Evolutionary conservation across 2,113 vertebrate species (phyloP).

Genomic region (Isichthys henryi): DNA sequence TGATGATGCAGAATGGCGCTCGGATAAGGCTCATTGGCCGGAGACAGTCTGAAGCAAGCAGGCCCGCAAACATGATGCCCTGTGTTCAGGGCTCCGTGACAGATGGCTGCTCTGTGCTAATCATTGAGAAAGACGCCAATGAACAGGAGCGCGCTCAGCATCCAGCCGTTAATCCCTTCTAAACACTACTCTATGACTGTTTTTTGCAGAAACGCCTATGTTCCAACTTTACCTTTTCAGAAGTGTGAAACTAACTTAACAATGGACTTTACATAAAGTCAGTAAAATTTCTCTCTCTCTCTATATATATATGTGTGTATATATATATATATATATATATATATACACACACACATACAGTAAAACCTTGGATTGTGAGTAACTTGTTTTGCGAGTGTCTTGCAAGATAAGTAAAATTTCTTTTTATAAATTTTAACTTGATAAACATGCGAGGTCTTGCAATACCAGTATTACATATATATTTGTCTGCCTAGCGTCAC

Average conservation of each 20-base stretch:
- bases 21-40: not conserved
- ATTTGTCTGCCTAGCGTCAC: no score
- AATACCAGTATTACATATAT: no score
- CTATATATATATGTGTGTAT: not conserved
- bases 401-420: no score
- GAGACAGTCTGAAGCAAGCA: not conserved
- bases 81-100: not conserved
- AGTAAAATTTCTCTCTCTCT: not conserved
- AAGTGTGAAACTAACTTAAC: not conserved
- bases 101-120: not conserved
- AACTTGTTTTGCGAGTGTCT: no score
- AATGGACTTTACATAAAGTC: not conserved
- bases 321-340: no score
- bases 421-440: no score
- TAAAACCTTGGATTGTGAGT: no score
- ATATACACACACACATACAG: no score
- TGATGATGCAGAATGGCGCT: not conserved
- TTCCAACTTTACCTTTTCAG: not conserved
- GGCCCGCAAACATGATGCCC: not conserved
- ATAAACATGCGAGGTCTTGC: no score
- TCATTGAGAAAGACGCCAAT: not conserved
- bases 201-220: not conserved
- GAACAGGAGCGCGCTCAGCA: not conserved
- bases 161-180: not conserved
- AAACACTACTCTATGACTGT: not conserved